These are phyloP conservation scores for Rhopalosiphum padi DNA, from an alignment of 1,140 invertebrate genomes.

Conservation along the genomic window DNA sequence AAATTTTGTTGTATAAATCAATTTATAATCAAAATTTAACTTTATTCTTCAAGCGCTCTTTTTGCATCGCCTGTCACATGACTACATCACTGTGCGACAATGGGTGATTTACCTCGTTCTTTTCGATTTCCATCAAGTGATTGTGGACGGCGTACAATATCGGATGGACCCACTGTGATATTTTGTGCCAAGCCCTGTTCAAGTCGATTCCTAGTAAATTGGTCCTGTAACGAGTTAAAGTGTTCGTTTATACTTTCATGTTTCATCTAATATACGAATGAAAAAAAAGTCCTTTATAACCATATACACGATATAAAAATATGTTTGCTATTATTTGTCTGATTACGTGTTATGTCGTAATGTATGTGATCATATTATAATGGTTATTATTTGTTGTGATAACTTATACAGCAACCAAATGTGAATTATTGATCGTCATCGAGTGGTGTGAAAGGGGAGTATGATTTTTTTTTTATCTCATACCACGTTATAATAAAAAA, in stretches of 20 bases:
- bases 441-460: too few species aligned
- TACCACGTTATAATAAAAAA: too few species aligned
- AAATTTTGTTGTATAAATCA: not conserved
- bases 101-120: slow-evolving; percentile 70
- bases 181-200: slow-evolving; percentile 89
- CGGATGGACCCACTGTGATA: slow-evolving; percentile 89
- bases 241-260: not conserved
- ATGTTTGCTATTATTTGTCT: not conserved
- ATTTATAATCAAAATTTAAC: not conserved
- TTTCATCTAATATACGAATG: not conserved
- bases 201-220: slow-evolving; percentile 90
- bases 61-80: too few species aligned
- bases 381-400: not conserved
- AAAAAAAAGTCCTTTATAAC: not conserved
- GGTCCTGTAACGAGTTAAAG: slow-evolving; percentile 68
- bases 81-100: not conserved
- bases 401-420: not conserved
- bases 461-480: too few species aligned
- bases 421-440: not conserved
- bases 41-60: not conserved
- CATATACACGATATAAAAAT: not conserved
- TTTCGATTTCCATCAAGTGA: slow-evolving; percentile 77
- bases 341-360: not conserved
- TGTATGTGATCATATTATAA: not conserved
- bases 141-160: slow-evolving; percentile 82